phyloP scores from a whole-genome alignment of 2,888 invertebrate species.

The Eristalis intricaria region DNA sequence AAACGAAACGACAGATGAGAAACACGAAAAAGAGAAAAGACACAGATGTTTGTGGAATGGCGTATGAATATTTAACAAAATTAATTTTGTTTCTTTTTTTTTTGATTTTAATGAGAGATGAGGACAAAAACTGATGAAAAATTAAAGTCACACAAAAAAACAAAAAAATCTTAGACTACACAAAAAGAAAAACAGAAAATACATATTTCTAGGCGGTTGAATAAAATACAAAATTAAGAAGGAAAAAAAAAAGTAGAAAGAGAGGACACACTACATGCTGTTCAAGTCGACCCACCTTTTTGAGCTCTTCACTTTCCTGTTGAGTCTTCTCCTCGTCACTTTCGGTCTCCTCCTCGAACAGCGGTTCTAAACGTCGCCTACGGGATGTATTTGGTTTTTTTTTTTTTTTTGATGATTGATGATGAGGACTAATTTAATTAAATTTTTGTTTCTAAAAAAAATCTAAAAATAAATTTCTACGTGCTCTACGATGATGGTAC shows the following conservation, averaged over 20 bases:
- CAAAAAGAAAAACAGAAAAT: constrained; percentile 31
- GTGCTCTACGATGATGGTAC: neutral
- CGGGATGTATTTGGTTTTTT: constrained; percentile 79
- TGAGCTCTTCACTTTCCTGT: constrained; percentile 80
- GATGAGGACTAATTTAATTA: constrained; percentile 69
- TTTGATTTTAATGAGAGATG: constrained; percentile 53
- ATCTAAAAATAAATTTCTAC: constrained; percentile 12
- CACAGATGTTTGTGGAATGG: constrained; percentile 68
- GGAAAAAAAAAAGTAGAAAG: no score
- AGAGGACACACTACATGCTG: constrained; percentile 37
- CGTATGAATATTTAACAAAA: constrained; percentile 55
- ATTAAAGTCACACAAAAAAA: neutral
- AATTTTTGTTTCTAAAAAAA: neutral
- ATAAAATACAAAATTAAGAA: constrained; percentile 13
- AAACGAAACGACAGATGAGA: constrained; percentile 73
- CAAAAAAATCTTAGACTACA: constrained; percentile 12
- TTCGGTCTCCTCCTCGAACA: constrained; percentile 92
- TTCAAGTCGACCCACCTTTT: constrained; percentile 81
- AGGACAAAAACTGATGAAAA: constrained; percentile 8
- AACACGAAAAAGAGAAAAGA: constrained; percentile 72
- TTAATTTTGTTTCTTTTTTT: constrained; percentile 10
- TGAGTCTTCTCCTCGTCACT: constrained; percentile 83
- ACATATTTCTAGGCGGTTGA: constrained; percentile 26
- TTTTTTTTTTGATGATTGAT: constrained; percentile 73
- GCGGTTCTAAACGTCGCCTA: constrained; percentile 89